A percentile compares a stretch with the other conserved stretches of the same genome.
Evolutionary conservation across 2,888 invertebrate genomes (phyloP).

Genomic region (Pseudococcus viburni): DNA sequence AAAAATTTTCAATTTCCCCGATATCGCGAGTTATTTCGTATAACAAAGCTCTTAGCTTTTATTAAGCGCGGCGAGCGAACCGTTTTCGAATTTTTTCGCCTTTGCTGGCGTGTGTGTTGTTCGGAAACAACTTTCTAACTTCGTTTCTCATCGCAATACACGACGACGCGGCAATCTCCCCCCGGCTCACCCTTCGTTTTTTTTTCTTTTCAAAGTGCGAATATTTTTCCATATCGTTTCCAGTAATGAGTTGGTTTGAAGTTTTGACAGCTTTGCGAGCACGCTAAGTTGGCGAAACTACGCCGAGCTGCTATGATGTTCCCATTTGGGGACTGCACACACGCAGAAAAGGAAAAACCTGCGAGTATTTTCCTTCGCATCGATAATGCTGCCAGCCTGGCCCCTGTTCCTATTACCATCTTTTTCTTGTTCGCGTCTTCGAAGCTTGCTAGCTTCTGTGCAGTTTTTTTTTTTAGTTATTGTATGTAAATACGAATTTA

Average conservation of each 20-base stretch:
- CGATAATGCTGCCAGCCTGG: conserved; percentile 23
- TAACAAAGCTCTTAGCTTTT: conserved; percentile 49
- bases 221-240: conserved; percentile 49
- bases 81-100: conserved; percentile 8
- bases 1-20: conserved; percentile 34
- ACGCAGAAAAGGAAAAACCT: conserved; percentile 5
- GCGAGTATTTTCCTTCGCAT: background rate
- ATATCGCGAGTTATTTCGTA: background rate
- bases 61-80: background rate
- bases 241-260: conserved; percentile 56
- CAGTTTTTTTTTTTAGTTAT: conserved; percentile 10
- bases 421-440: background rate
- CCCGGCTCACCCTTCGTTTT: background rate
- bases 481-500: conserved; percentile 55
- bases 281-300: conserved; percentile 9
- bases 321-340: conserved; percentile 35
- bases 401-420: background rate
- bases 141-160: background rate
- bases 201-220: conserved; percentile 38
- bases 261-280: conserved; percentile 50
- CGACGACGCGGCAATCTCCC: background rate
- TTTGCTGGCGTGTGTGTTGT: background rate
- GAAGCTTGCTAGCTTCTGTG: background rate
- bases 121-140: background rate
- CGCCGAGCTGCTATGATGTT: background rate